Evolutionary conservation across 2,113 vertebrate species (phyloP), one percentile per base, ranked within the genome.

Genomic region (Bucco capensis): DNA sequence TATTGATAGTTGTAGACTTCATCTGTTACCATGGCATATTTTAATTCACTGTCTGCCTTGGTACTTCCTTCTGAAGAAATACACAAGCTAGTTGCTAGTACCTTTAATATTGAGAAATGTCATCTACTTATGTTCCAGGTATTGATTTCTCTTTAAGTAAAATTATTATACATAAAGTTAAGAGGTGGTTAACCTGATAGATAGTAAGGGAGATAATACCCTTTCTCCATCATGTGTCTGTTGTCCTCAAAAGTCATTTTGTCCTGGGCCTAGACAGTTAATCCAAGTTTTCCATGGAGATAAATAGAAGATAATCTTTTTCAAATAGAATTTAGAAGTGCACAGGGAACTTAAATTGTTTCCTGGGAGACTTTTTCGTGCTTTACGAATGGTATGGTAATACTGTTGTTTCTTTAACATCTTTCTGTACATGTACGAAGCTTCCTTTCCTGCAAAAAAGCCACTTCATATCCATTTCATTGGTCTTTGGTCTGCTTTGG

Each of bases 11-110:
- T 94, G 83, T 95, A 88, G 70, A 88, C 70, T 94, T 95, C 87
- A 94, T 85, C 83, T 96, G 74, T 96, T 97, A 60, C 89, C 70
- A 89, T 91, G 86, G 75, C 58, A 88, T 95, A 72, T 94, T 95
- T 94, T 95, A 86, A 95, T 94, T 94, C 74, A 56, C 57, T 95
- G 27, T 93, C 72, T 92, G 53, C n/a, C 37, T 16, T 92, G 51
- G 75, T 92, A 65, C 86, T 96, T 71, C 86, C 66, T 74, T 86
- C 82, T 82, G 88, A 94, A 94, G 62, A 87, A 85, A 78, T 47
- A 31, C 82, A 70, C 64, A 56, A 93, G 35, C 80, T 83, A 27
- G 7, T 53, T 96, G 64, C 54, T 90, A 53, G 31, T 66, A 78
- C 38, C 35, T 85, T 70, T 85, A 49, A 70, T 88, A 62, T 58